Evolutionary conservation across 2,888 invertebrate genomes (phyloP), one percentile per base, ranked within the genome.

Genomic region (Ischnus inquisitorius): DNA sequence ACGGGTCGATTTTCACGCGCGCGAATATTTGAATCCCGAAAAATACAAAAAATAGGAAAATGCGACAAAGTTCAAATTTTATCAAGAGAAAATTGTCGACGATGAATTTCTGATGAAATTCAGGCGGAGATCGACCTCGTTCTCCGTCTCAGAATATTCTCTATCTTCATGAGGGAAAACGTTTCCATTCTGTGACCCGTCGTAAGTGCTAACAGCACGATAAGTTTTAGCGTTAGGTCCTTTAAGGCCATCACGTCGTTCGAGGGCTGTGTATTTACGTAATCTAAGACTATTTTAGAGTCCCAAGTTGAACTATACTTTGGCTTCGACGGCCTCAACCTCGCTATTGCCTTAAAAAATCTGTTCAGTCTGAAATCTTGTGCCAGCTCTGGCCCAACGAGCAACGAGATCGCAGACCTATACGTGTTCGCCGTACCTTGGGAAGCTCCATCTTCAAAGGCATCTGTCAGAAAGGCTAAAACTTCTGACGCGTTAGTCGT

Each of bases 301-400:
- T 88, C 86, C 87, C 86, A 89, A 28, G 86, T 88, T 8, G 72
- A 43, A 14, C 79, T 71, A 74, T 88, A 88, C 75, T 85, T 87
- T 28, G 86, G 83, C n/a, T 43, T 67, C 41, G 34, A 25, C 10
- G 62, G 68, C 34, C 68, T 48, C 22, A 78, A 60, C 46, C 60
- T 68, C 14, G 48, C 19, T 22, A 71, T 1, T 6, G 34, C 57
- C 25, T 43, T 75, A 4, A 75, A 75, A 22, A 75, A 74, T 75
- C 65, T 75, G 19, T 75, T 65, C 25, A 75, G 34, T 22, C 39
- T 54, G 65, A 19, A 64, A 76, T 83, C 80, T 6, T 76, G 76
- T 1, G 71, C 80, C 39, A 76, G 43, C 8, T 76, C 71, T 39
- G 79, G 83, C 14, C 80, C 83, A 8, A 76, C 57, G 19, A 77